Percentiles rank a stretch among this genome's conserved stretches.
These are phyloP conservation scores for Oscheius sp. DNA, from an alignment of 2,888 invertebrate species.

Conservation along the genomic window DNA sequence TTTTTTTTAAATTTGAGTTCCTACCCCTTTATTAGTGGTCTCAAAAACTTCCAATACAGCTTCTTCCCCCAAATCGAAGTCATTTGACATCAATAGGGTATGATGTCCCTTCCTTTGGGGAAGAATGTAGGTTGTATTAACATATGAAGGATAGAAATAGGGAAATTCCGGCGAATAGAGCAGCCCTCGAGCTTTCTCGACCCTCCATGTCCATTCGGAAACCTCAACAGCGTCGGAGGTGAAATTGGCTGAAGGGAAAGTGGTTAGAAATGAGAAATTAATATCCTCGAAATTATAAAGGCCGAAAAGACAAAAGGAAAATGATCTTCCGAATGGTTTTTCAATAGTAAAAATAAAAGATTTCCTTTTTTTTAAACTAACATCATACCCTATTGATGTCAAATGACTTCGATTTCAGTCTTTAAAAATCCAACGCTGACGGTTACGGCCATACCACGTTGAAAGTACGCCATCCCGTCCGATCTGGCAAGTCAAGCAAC, in stretches of 20 bases:
- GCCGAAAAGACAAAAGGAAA: not conserved
- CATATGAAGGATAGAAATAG: constrained; percentile 46
- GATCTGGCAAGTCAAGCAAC: no score
- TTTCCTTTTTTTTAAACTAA: no score
- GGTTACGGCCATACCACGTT: no score
- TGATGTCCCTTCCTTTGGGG: constrained; percentile 46
- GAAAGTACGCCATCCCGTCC: no score
- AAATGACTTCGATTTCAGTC: no score
- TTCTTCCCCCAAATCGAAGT: constrained; percentile 41
- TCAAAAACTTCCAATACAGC: constrained; percentile 47
- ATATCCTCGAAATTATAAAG: not conserved
- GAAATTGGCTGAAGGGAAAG: constrained; percentile 33
- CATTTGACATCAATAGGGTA: constrained; percentile 34
- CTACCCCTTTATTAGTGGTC: constrained; percentile 33
- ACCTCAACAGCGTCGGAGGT: constrained; percentile 43
- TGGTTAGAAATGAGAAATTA: not conserved
- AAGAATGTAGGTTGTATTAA: constrained; percentile 48
- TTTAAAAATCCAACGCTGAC: no score
- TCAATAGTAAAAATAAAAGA: no score
- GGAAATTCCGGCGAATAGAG: constrained; percentile 49
- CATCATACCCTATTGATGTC: no score
- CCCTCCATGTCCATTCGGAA: constrained; percentile 48
- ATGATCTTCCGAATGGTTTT: no score
- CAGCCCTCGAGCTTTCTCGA: constrained; percentile 43
- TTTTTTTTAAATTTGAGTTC: not conserved